These are phyloP conservation scores for Myrmecobius fasciatus DNA, from an alignment of 2,113 vertebrate genomes.

Conservation along the genomic window DNA sequence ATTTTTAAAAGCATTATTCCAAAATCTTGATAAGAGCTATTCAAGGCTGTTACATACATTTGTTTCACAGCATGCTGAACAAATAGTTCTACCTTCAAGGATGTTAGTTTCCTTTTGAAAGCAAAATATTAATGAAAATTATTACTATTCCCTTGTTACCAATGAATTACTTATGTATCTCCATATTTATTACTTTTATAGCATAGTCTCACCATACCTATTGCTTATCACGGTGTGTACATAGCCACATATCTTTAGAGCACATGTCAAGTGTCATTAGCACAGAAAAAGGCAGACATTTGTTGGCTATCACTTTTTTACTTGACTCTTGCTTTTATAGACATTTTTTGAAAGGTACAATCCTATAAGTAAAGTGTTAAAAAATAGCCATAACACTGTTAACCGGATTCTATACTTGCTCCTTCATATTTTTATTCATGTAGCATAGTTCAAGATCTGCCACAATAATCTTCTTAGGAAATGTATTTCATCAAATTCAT, in stretches of 20 bases:
- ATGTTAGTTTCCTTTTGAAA: slow-evolving; percentile 19
- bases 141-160: not conserved
- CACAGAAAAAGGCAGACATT: not conserved
- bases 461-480: slow-evolving; percentile 46
- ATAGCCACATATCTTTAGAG: no score
- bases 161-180: not conserved
- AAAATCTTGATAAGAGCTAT: not conserved
- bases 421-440: not conserved
- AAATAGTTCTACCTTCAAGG: slow-evolving; percentile 7
- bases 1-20: not conserved
- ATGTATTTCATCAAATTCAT: slow-evolving; percentile 23
- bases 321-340: not conserved
- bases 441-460: slow-evolving; percentile 25
- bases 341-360: not conserved
- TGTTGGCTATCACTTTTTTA: not conserved
- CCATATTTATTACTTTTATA: not conserved
- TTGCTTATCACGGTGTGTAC: not conserved
- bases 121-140: not conserved
- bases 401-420: slow-evolving; percentile 45
- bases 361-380: slow-evolving; percentile 41
- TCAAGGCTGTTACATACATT: not conserved
- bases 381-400: slow-evolving; percentile 19
- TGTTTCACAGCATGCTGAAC: slow-evolving; percentile 8
- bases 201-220: not conserved
- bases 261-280: no score